Evolutionary conservation across 2,113 vertebrate genomes (phyloP).

Genomic region (Macrotus californicus): DNA sequence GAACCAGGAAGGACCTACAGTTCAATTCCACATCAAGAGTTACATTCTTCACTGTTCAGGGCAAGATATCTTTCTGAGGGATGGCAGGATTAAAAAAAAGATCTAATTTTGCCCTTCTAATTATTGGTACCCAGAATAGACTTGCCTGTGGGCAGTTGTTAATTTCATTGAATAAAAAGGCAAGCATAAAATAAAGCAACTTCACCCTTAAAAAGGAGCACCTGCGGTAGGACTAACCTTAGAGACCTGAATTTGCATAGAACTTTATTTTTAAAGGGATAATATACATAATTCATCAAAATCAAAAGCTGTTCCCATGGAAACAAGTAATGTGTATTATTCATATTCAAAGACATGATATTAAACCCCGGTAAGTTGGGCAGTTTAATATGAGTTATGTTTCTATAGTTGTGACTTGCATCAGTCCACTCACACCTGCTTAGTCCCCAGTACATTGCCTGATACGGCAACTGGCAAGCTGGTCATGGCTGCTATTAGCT

Average conservation of each 20-base stretch:
- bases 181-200: constrained; percentile 28
- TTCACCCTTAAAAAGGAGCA: constrained; percentile 33
- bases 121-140: neutral
- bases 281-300: constrained; percentile 29
- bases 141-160: neutral
- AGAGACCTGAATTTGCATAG: neutral
- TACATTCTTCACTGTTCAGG: neutral
- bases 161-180: constrained; percentile 10
- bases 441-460: neutral
- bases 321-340: neutral
- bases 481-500: neutral
- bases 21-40: neutral
- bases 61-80: neutral
- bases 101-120: neutral
- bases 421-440: neutral
- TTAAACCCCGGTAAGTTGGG: neutral
- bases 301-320: constrained; percentile 14
- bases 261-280: constrained; percentile 38
- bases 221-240: neutral
- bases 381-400: neutral
- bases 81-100: neutral
- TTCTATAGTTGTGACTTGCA: neutral
- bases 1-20: neutral
- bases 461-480: neutral
- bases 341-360: neutral